A percentile compares a stretch with the other conserved stretches of the same genome.
Conservation (phyloP, 1,140 invertebrate genomes). For the Bombus soroeensis region DNA sequence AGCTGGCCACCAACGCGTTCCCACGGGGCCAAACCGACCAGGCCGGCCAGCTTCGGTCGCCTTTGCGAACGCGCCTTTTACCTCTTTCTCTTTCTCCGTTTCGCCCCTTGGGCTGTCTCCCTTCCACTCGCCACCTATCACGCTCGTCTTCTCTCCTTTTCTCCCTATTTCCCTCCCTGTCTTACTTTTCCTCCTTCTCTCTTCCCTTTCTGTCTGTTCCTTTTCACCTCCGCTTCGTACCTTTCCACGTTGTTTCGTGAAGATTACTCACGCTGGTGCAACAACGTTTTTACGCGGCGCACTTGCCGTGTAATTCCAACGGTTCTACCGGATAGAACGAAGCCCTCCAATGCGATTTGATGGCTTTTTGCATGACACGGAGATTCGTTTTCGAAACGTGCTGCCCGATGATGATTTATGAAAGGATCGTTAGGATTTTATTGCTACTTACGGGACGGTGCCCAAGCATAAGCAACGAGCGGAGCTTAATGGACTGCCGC, state of each 20-base stretch:
- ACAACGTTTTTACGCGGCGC: conserved; percentile 48
- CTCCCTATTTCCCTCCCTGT: neutral
- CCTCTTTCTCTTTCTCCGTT: conserved; percentile 52
- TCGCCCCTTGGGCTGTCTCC: neutral
- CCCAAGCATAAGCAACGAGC: neutral
- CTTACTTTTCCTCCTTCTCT: neutral
- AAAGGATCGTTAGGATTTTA: conserved; percentile 51
- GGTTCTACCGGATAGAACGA: conserved; percentile 30
- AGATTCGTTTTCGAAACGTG: conserved; percentile 23
- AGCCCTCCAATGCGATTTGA: neutral
- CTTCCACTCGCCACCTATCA: neutral
- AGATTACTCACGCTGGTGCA: conserved; percentile 53
- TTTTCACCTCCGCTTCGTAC: conserved; percentile 53
- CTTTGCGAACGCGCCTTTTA: conserved; percentile 67
- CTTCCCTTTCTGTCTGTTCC: conserved; percentile 2
- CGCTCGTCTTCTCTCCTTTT: neutral
- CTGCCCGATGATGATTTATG: conserved; percentile 37
- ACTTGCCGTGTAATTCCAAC: conserved; percentile 48
- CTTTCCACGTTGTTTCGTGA: conserved; percentile 59
- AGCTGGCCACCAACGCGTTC: conserved; percentile 82
- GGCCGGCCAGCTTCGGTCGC: conserved; percentile 65
- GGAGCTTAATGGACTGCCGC: conserved; percentile 25
- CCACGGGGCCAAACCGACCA: conserved; percentile 79
- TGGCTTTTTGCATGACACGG: conserved; percentile 12
- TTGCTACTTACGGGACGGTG: conserved; percentile 21